Percentiles rank a stretch among this genome's conserved stretches.
These are phyloP conservation scores for Mormyrops boulengeri DNA, from an alignment of 2,797 vertebrate species.

Conservation along the genomic window DNA sequence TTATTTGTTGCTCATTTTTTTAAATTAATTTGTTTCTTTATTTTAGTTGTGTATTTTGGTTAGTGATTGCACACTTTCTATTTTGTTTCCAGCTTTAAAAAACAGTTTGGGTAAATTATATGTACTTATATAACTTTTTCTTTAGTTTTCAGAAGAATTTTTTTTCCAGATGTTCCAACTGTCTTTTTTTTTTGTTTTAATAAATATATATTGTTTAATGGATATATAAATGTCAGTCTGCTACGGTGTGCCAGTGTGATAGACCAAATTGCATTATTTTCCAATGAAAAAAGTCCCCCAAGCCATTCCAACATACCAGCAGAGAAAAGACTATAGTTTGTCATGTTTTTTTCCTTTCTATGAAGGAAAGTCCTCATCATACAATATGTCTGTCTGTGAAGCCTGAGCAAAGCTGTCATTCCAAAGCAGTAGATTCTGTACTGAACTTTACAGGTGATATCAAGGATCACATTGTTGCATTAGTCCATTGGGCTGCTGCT, in stretches of 20 bases:
- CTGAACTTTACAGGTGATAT: background rate
- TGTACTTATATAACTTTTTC: background rate
- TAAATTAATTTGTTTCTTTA: background rate
- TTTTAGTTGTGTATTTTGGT: background rate
- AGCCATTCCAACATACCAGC: background rate
- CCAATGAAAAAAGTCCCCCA: background rate
- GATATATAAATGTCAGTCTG: too few relatives aligned
- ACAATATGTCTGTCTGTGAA: background rate
- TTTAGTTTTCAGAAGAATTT: background rate
- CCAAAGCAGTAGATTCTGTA: background rate
- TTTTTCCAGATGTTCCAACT: background rate
- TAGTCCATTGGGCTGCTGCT: background rate
- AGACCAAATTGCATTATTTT: background rate
- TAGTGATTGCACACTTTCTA: background rate
- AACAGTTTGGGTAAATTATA: background rate
- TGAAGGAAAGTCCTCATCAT: background rate
- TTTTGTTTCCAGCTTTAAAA: background rate
- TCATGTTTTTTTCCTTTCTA: background rate
- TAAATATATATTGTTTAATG: background rate
- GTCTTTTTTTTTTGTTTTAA: background rate
- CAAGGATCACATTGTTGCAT: background rate
- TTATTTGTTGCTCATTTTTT: background rate
- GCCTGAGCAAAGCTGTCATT: background rate
- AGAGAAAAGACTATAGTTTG: background rate
- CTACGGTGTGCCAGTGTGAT: too few relatives aligned